A percentile compares a stretch with the other conserved stretches of the same genome.
Evolutionary conservation across 2,113 vertebrate genomes (phyloP).

Genomic region (Mesembrinibis cayennensis): DNA sequence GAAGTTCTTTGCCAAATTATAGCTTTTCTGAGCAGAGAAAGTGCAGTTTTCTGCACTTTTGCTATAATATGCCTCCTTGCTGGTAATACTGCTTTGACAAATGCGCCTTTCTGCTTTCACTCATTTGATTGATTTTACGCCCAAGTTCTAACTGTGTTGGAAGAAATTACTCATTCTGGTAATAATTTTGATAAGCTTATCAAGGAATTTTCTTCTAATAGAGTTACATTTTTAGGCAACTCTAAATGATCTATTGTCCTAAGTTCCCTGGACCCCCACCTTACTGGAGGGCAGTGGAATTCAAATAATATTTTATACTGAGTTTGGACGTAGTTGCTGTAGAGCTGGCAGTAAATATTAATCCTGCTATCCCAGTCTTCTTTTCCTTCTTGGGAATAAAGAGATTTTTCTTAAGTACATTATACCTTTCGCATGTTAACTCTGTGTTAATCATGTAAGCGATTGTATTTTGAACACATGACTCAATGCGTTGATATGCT

Average conservation of each 20-base stretch:
- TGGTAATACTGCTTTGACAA: constrained; percentile 47
- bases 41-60: constrained; percentile 25
- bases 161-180: constrained; percentile 33
- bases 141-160: constrained; percentile 1
- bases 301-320: neutral
- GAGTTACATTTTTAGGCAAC: neutral
- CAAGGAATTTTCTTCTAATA: neutral
- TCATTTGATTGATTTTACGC: constrained; percentile 33
- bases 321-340: neutral
- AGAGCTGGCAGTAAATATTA: neutral
- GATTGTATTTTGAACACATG: neutral
- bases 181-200: constrained; percentile 55
- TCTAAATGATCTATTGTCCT: neutral
- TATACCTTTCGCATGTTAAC: neutral
- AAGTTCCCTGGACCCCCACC: neutral
- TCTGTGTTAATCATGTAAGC: neutral
- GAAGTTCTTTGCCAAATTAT: constrained; percentile 45
- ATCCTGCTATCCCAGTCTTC: neutral
- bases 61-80: constrained; percentile 19
- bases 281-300: neutral
- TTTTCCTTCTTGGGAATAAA: neutral
- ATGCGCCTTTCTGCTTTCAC: constrained; percentile 15
- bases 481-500: neutral
- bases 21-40: constrained; percentile 30
- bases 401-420: neutral